Evolutionary conservation across 1,140 invertebrate genomes (phyloP), one percentile per base, ranked within the genome.

Genomic region (Leptopilina boulardi): DNA sequence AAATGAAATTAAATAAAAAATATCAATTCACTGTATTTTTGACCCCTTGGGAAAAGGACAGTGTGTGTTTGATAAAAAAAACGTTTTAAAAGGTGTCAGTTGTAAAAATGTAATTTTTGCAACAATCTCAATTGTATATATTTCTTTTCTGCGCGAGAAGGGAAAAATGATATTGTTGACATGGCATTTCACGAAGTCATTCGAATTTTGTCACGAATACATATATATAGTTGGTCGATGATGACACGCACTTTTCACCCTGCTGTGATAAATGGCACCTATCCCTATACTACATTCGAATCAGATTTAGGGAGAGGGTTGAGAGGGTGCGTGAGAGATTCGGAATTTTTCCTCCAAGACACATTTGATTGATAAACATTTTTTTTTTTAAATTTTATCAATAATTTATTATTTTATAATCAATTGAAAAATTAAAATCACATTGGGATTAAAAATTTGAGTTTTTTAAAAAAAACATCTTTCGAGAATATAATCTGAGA

Each of bases 161-260:
- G 78, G 83, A 82, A n/a, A n/a, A n/a, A 82, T 82, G 82, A 87
- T 80, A 88, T 85, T 82, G 86, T 89, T 88, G 88, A 88, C 87
- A 87, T n/a, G 83, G 85, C 87, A 79, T 85, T 83, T 85, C 87
- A 87, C 87, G 85, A 84, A 89, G 87, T 87, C 85, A 89, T 88
- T 81, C 74, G 86, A 83, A 82, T 87, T 88, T 87, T 78, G 80
- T 82, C 83, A 83, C 84, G 83, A 26, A 81, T 77, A 71, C 59
- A 44, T 71, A 38, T 38, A n/a, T n/a, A n/a, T n/a, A n/a, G n/a
- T 71, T 71, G 74, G 78, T 75, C 79, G 83, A 88, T 89, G 88
- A 89, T 89, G 88, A 89, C 87, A 77, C 75, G 87, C 83, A 85
- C 82, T 87, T 88, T 89, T 89, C 87, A 82, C 87, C 85, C 84